Evolutionary conservation across 2,797 vertebrate species (phyloP), one percentile per base, ranked within the genome.

Genomic region (Sylvia borin): DNA sequence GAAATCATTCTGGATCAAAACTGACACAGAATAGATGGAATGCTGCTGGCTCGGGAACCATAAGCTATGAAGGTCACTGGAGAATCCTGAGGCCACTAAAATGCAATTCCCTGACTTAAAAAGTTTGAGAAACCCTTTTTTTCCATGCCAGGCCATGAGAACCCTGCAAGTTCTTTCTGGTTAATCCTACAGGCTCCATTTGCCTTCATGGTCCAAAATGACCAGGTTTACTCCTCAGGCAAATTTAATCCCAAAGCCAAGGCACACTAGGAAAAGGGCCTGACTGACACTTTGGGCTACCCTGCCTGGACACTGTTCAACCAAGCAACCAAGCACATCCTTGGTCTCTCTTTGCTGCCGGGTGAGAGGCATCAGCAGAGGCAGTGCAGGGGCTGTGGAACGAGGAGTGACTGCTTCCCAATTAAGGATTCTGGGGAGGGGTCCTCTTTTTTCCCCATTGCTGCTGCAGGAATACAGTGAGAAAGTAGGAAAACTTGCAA

Each of bases 391-490:
- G 11, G 16, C 6, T 40, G 12, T 21, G 55, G 48, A 45, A n/a
- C 0, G 1, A 77, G 9, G 10, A 1, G 2, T 55, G 29, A 29
- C 16, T 40, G 19, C 5, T 25, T 74, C 60, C 29, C 21, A 75
- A 1, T 27, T 47, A 61, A 67, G 16, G 4, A 2, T 29, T 13
- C 16, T 58, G 27, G 11, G 1, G 8, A 78, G 75, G 5, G 11
- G 10, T 2, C 1, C 7, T 13, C 17, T 70, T 61, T 57, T n/a
- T n/a, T 8, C 13, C 11, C 10, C 0, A 0, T 15, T 54, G 7
- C 5, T 3, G 2, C 17, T 51, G 29, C 36, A 66, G 36, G 9
- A 91, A 29, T 15, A 66, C 13, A 0, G 3, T 5, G 8, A 83
- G 6, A 84, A 68, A 82, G 5, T 6, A 83, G 5, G 11, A 13